These are phyloP conservation scores for Dasysyrphus tricinctus DNA, from an alignment of 2,888 invertebrate genomes.

Conservation along the genomic window DNA sequence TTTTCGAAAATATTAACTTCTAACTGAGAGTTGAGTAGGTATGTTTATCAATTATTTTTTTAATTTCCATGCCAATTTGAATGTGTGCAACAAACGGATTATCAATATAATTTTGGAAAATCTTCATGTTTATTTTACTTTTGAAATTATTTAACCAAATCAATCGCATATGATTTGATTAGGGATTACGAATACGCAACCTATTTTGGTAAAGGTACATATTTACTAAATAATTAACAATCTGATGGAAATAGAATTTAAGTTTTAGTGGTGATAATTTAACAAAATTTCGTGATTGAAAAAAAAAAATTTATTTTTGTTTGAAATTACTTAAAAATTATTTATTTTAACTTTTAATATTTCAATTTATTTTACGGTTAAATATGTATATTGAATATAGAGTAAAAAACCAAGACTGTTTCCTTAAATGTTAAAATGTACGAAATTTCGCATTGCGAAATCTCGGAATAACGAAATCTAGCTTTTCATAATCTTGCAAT, in stretches of 20 bases:
- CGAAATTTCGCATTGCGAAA: too few relatives aligned
- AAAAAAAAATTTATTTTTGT: too few relatives aligned
- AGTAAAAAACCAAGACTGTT: too few relatives aligned
- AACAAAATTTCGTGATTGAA: not conserved
- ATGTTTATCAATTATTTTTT: not conserved
- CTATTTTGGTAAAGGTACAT: not conserved
- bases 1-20: not conserved
- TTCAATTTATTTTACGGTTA: too few relatives aligned
- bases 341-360: too few relatives aligned
- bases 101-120: slow-evolving; percentile 8
- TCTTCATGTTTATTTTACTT: not conserved
- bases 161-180: slow-evolving; percentile 15
- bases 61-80: not conserved
- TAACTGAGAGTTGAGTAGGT: not conserved
- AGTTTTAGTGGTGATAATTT: not conserved
- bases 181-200: not conserved
- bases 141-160: not conserved
- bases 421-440: too few relatives aligned
- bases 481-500: too few relatives aligned
- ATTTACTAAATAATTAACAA: not conserved
- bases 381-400: too few relatives aligned
- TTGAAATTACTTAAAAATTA: too few relatives aligned
- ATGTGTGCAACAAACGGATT: slow-evolving; percentile 19
- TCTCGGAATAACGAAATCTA: too few relatives aligned
- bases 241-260: not conserved